phyloP scores from a whole-genome alignment of 2,888 invertebrate genomes.

The Ernsta delagoae region DNA sequence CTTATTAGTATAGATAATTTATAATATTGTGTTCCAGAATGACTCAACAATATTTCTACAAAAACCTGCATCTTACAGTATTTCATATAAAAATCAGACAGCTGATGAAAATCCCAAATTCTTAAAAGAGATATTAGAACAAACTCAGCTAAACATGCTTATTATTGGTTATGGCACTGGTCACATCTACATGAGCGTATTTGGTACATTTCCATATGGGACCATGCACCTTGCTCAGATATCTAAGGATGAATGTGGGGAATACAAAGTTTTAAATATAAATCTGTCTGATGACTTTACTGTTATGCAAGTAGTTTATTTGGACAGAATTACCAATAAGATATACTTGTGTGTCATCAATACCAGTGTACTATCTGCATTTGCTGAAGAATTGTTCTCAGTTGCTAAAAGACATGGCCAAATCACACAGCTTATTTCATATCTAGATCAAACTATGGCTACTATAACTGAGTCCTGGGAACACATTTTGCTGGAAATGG shows the following conservation, averaged over 20 bases:
- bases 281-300: slow-evolving; percentile 89
- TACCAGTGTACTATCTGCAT: slow-evolving; percentile 87
- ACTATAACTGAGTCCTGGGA: slow-evolving; percentile 97
- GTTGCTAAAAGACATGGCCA: slow-evolving; percentile 89
- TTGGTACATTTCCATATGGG: slow-evolving; percentile 94
- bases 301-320: slow-evolving; percentile 87
- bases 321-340: slow-evolving; percentile 77
- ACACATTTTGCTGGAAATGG: slow-evolving; percentile 96
- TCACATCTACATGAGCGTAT: slow-evolving; percentile 89
- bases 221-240: slow-evolving; percentile 86
- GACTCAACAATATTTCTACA: slow-evolving; percentile 83
- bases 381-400: slow-evolving; percentile 88
- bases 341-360: slow-evolving; percentile 80
- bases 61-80: slow-evolving; percentile 81
- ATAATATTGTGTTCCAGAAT: slow-evolving; percentile 60
- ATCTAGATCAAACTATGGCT: slow-evolving; percentile 90
- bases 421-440: slow-evolving; percentile 88
- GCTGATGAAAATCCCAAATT: slow-evolving; percentile 84
- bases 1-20: no score
- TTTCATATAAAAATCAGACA: slow-evolving; percentile 79
- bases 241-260: slow-evolving; percentile 81
- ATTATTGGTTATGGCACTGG: slow-evolving; percentile 91
- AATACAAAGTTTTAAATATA: slow-evolving; percentile 86
- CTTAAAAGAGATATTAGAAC: slow-evolving; percentile 85
- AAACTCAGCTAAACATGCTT: slow-evolving; percentile 89